Percentiles rank a stretch among this genome's conserved stretches.
Conservation (phyloP, 2,797 vertebrate species). For the Sus cebifrons region DNA sequence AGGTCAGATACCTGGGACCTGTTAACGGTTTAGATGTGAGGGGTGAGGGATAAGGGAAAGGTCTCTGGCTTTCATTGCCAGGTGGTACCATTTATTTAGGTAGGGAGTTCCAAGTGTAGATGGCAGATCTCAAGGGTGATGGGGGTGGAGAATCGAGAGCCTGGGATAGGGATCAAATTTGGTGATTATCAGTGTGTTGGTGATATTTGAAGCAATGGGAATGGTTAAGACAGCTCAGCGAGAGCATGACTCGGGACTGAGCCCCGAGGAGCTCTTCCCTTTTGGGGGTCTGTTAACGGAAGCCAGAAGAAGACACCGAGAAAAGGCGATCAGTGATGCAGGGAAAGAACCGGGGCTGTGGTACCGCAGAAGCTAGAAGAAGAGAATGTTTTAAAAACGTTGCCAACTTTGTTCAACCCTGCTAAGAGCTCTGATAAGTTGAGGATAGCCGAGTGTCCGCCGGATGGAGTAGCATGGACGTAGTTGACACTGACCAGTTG, state of each 20-base stretch:
- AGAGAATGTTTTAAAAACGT: constrained; percentile 16
- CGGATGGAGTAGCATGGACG: background rate
- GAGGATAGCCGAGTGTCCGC: background rate
- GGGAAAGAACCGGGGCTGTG: background rate
- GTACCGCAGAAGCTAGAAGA: background rate
- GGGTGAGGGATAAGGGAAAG: background rate
- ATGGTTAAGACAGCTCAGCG: background rate
- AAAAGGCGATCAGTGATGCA: background rate
- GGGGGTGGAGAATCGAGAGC: background rate
- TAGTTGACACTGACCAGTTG: background rate
- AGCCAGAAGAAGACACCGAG: background rate
- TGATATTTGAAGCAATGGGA: background rate
- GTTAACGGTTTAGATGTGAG: background rate
- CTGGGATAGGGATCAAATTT: background rate
- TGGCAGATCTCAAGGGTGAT: background rate
- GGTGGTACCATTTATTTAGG: background rate
- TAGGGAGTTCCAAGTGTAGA: background rate
- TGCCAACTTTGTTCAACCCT: background rate
- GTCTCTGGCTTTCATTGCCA: background rate
- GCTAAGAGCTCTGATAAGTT: background rate
- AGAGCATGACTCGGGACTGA: background rate
- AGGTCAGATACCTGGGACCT: background rate
- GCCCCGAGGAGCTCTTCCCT: background rate
- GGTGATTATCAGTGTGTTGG: background rate
- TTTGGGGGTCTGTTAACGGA: constrained; percentile 12